Conservation (phyloP, 2,888 invertebrate species). For the Agrilus cyanescens region DNA sequence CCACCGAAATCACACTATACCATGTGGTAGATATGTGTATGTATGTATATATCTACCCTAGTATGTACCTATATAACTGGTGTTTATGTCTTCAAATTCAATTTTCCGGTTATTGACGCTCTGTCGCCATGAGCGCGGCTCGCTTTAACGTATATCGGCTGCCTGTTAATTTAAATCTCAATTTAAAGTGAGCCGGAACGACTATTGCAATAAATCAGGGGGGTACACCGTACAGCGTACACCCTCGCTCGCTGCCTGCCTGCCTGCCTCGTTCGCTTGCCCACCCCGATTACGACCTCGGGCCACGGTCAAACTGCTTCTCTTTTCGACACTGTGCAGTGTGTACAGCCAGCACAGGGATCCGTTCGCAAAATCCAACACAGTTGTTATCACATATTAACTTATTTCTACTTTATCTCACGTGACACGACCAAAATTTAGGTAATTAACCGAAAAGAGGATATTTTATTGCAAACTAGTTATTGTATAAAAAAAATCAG, state of each 20-base stretch:
- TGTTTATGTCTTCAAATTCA: constrained; percentile 29
- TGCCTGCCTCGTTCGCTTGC: background rate
- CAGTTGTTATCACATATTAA: background rate
- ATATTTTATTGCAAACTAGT: too few species aligned
- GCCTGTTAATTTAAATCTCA: constrained; percentile 37
- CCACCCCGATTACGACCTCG: too few species aligned
- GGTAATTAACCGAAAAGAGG: too few species aligned
- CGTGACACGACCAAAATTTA: too few species aligned
- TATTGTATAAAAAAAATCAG: too few species aligned
- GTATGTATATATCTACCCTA: too few species aligned
- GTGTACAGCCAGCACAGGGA: background rate
- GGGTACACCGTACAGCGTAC: constrained; percentile 31
- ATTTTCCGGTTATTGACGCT: constrained; percentile 38
- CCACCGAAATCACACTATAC: too few species aligned
- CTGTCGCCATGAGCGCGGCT: constrained; percentile 26
- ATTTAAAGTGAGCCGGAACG: constrained; percentile 36
- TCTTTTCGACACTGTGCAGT: background rate
- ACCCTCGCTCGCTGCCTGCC: constrained; percentile 9
- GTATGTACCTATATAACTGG: too few species aligned
- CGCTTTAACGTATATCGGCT: constrained; percentile 25
- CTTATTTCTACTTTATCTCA: too few species aligned
- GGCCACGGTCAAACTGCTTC: background rate
- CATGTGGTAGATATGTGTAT: too few species aligned
- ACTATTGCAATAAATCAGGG: constrained; percentile 36
- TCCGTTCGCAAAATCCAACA: background rate